These are phyloP conservation scores for Macrosteles quadrilineatus DNA, from an alignment of 1,140 invertebrate species.

Conservation along the genomic window DNA sequence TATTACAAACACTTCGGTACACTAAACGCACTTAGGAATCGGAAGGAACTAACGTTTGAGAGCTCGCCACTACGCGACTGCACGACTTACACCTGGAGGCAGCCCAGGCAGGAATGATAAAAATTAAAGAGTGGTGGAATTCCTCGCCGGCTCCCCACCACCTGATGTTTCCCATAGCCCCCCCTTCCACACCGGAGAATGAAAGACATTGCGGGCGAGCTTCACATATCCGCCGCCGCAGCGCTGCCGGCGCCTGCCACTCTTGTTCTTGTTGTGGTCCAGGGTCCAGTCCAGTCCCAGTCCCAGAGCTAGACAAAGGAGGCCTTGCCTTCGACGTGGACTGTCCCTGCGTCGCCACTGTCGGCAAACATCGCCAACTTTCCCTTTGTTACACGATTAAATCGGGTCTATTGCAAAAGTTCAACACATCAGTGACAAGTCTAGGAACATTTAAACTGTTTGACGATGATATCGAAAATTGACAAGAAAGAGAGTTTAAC, in stretches of 20 bases:
- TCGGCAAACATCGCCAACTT: too few relatives aligned
- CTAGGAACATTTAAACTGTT: too few relatives aligned
- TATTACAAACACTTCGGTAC: not conserved
- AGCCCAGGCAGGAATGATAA: constrained; percentile 28
- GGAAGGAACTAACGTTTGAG: constrained; percentile 19
- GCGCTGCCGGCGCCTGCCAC: constrained; percentile 22
- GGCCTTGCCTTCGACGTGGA: too few relatives aligned
- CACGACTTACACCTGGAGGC: constrained; percentile 22
- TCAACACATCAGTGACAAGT: too few relatives aligned
- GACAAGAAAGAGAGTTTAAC: too few relatives aligned
- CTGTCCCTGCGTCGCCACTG: too few relatives aligned
- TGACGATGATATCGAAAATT: too few relatives aligned
- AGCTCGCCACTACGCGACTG: too few relatives aligned
- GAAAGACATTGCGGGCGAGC: constrained; percentile 34
- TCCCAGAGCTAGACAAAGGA: too few relatives aligned
- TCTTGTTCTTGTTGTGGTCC: constrained; percentile 2
- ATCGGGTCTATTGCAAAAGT: too few relatives aligned
- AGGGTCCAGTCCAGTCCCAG: too few relatives aligned
- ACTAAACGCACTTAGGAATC: constrained; percentile 10
- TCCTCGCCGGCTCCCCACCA: constrained; percentile 2
- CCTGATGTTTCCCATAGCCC: constrained; percentile 1
- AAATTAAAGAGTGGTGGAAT: constrained; percentile 20
- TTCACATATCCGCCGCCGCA: constrained; percentile 26
- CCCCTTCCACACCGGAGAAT: constrained; percentile 23
- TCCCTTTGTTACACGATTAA: too few relatives aligned